These are phyloP conservation scores for Lagocephalus sceleratus DNA, from an alignment of 2,797 vertebrate genomes.

Conservation along the genomic window DNA sequence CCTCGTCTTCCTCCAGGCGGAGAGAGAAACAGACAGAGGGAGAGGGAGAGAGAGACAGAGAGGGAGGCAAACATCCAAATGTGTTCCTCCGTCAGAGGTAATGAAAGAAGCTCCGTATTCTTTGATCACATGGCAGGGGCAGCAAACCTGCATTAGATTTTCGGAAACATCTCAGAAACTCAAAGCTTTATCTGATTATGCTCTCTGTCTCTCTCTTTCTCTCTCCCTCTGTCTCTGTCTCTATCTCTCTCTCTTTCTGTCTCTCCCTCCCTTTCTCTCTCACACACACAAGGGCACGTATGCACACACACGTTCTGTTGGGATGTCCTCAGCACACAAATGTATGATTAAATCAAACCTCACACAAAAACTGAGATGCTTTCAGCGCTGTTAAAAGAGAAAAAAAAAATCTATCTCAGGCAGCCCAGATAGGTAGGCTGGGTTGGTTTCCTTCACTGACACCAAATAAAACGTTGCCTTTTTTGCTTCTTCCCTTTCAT, in stretches of 20 bases:
- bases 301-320: slow-evolving; percentile 30
- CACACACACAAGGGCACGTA: slow-evolving; percentile 16
- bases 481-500: slow-evolving; percentile 43
- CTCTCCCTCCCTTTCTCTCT: no score
- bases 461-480: slow-evolving; percentile 48
- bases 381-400: slow-evolving; percentile 47
- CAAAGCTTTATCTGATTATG: slow-evolving; percentile 56
- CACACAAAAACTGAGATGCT: slow-evolving; percentile 29
- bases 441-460: slow-evolving; percentile 57
- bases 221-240: no score
- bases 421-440: slow-evolving; percentile 55
- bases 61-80: slow-evolving; percentile 64
- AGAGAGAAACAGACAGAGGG: slow-evolving; percentile 29
- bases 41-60: slow-evolving; percentile 33
- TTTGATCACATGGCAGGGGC: slow-evolving; percentile 69
- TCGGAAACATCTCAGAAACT: slow-evolving; percentile 62
- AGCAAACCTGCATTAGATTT: slow-evolving; percentile 57
- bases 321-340: slow-evolving; percentile 40
- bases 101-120: slow-evolving; percentile 63
- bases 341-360: slow-evolving; percentile 43
- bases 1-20: slow-evolving; percentile 52
- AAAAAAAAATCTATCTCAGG: slow-evolving; percentile 41
- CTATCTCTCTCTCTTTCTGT: background rate
- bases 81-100: slow-evolving; percentile 62
- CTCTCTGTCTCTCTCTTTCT: slow-evolving; percentile 17